These are phyloP conservation scores for Neolamprologus caudopunctatus DNA, from an alignment of 2,113 vertebrate genomes.

Conservation along the genomic window DNA sequence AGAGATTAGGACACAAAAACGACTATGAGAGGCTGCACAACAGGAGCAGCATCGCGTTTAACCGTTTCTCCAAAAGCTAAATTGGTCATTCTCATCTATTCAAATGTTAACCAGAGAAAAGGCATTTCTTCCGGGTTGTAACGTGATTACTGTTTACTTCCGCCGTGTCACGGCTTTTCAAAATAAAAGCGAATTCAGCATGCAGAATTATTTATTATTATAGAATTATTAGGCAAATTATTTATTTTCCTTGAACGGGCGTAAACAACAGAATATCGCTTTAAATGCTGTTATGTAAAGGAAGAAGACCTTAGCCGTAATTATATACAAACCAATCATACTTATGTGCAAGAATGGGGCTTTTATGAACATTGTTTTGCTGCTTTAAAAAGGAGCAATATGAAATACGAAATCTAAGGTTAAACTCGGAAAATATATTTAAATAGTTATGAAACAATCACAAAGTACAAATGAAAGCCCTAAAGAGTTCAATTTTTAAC, in stretches of 20 bases:
- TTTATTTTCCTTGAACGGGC: background rate
- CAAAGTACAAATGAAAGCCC: background rate
- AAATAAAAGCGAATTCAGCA: constrained; percentile 25
- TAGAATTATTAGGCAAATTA: background rate
- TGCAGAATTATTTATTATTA: background rate
- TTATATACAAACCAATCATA: background rate
- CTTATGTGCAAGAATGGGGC: background rate
- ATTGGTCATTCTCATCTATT: constrained; percentile 60
- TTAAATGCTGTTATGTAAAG: background rate
- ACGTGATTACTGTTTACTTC: constrained; percentile 71
- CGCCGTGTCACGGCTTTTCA: constrained; percentile 35
- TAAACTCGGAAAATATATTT: background rate
- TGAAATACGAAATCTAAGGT: background rate
- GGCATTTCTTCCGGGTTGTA: constrained; percentile 67
- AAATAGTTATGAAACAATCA: background rate
- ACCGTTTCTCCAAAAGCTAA: constrained; percentile 5
- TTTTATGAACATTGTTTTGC: background rate
- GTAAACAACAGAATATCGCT: background rate
- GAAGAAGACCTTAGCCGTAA: background rate
- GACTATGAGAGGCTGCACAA: background rate
- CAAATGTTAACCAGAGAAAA: constrained; percentile 63
- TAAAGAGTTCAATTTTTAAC: background rate
- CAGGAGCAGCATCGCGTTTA: constrained; percentile 11
- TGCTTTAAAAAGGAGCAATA: background rate
- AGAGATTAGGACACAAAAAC: background rate